phyloP scores from a whole-genome alignment of 2,113 vertebrate species.

The Steatornis caripensis region DNA sequence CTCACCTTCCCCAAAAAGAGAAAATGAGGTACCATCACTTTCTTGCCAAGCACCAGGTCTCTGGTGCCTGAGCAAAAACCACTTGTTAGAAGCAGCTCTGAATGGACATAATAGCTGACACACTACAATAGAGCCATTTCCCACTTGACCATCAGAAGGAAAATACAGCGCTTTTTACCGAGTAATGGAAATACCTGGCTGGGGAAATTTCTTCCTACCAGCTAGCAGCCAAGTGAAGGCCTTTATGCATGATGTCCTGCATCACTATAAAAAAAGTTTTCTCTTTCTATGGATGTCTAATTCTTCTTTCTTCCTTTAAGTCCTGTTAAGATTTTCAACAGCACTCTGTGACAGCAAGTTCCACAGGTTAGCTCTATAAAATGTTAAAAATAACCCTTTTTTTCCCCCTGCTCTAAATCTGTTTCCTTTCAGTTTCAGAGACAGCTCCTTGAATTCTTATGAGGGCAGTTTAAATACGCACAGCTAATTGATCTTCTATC shows the following conservation, averaged over 20 bases:
- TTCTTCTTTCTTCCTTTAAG: not conserved
- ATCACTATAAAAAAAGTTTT: not conserved
- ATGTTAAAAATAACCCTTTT: fast-evolving
- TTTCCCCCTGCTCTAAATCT: not conserved
- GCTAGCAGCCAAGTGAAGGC: not conserved
- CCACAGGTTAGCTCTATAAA: not conserved
- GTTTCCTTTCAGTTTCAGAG: not conserved
- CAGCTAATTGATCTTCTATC: not conserved
- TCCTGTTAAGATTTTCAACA: not conserved
- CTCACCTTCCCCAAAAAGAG: not conserved
- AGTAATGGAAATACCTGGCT: not conserved
- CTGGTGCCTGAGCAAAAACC: not conserved
- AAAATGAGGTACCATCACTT: not conserved
- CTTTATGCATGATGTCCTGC: not conserved
- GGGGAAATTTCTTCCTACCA: not conserved
- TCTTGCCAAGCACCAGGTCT: not conserved
- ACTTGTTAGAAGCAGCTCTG: not conserved
- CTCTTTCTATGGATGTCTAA: not conserved
- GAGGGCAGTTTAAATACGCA: not conserved
- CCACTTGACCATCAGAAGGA: not conserved
- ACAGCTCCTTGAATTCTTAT: not conserved
- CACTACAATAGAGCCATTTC: not conserved
- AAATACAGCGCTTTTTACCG: not conserved
- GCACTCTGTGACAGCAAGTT: not conserved
- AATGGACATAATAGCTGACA: not conserved